These are phyloP conservation scores for Prochilodus magdalenae DNA, from an alignment of 2,113 vertebrate species.

Conservation along the genomic window DNA sequence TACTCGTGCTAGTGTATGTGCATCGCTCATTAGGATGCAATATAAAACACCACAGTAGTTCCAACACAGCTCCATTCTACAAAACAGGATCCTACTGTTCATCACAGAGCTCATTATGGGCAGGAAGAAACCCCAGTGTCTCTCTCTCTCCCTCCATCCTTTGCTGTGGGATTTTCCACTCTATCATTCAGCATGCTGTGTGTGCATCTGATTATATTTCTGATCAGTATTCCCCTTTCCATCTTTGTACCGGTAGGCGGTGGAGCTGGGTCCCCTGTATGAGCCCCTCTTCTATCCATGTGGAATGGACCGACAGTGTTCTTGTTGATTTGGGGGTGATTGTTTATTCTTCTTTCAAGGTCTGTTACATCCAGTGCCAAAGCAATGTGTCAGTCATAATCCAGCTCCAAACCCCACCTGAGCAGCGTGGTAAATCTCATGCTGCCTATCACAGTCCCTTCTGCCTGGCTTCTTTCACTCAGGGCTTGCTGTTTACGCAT, in stretches of 20 bases:
- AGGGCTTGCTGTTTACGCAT: neutral
- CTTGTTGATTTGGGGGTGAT: neutral
- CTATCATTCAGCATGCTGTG: conserved; percentile 20
- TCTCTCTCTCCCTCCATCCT: neutral
- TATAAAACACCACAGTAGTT: conserved; percentile 36
- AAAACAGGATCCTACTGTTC: conserved; percentile 16
- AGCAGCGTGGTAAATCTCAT: neutral
- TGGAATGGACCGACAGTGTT: neutral
- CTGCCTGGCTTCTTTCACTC: neutral
- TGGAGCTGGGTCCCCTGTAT: neutral
- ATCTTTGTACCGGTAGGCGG: neutral
- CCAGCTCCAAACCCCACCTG: conserved; percentile 1
- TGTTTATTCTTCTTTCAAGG: neutral
- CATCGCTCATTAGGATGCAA: conserved; percentile 37
- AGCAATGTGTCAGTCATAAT: conserved; percentile 7
- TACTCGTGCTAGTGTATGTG: neutral
- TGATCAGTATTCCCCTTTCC: conserved; percentile 26
- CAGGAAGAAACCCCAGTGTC: conserved; percentile 39
- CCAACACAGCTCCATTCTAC: neutral
- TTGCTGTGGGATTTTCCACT: conserved; percentile 33
- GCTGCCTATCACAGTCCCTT: neutral
- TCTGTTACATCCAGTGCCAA: conserved; percentile 8
- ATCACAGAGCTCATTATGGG: conserved; percentile 43
- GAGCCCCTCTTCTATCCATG: neutral
- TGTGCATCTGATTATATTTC: neutral